Percentiles rank a stretch among this genome's conserved stretches.
These are phyloP conservation scores for Typhlomys cinereus DNA, from an alignment of 2,113 vertebrate genomes.

Conservation along the genomic window DNA sequence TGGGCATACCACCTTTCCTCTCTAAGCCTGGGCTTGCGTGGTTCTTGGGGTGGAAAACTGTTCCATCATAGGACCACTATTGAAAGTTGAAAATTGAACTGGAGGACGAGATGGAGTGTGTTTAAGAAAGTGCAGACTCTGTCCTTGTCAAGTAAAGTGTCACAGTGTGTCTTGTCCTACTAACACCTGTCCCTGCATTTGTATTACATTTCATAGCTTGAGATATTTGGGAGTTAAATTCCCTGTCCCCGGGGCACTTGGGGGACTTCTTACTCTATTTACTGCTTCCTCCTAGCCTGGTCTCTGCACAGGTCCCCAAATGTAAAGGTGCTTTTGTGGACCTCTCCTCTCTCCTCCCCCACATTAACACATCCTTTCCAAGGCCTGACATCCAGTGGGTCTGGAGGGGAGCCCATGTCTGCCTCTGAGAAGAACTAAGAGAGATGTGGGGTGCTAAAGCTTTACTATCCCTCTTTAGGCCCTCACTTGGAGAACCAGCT, in stretches of 20 bases:
- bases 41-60: neutral
- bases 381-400: neutral
- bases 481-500: neutral
- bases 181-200: rapidly evolving
- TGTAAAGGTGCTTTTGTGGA: neutral
- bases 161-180: neutral
- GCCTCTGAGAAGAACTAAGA: neutral
- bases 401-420: rapidly evolving
- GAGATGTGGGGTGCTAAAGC: neutral
- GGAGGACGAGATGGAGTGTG: neutral
- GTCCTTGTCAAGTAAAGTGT: neutral
- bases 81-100: neutral
- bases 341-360: neutral
- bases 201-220: neutral
- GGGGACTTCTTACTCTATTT: neutral
- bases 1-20: neutral
- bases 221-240: rapidly evolving
- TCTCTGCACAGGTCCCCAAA: neutral
- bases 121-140: neutral
- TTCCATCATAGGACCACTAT: neutral
- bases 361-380: neutral
- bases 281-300: neutral
- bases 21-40: no score
- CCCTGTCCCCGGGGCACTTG: neutral
- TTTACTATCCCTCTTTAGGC: neutral